phyloP scores from a whole-genome alignment of 30 jellyfish, hydroid and myxozoan genomes.

The Euphysa ruthae region DNA sequence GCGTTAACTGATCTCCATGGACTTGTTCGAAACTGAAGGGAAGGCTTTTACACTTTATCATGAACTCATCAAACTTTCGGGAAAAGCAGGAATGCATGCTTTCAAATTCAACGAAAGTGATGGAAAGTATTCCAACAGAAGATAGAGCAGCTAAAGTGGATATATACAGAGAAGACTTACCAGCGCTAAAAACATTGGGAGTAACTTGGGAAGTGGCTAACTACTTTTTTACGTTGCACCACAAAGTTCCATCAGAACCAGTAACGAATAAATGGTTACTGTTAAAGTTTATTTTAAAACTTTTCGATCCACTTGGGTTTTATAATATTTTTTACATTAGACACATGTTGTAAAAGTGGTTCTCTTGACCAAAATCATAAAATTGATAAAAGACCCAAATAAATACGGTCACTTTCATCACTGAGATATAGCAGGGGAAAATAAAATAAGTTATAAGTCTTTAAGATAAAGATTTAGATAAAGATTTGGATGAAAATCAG shows the following conservation, averaged over 20 bases:
- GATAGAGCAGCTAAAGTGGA: background rate
- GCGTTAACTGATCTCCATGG: background rate
- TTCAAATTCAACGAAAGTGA: background rate
- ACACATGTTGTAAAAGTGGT: background rate
- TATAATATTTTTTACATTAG: too few relatives aligned
- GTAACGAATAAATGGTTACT: background rate
- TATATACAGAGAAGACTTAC: background rate
- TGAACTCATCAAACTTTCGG: too few relatives aligned
- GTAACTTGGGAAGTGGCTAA: background rate
- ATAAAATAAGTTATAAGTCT: too few relatives aligned
- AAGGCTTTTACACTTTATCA: background rate
- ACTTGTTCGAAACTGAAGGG: background rate
- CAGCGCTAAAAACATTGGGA: background rate
- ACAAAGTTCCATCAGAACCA: background rate
- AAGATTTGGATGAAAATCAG: too few relatives aligned
- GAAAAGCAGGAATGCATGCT: too few relatives aligned
- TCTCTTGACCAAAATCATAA: too few relatives aligned
- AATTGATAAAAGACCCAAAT: too few relatives aligned
- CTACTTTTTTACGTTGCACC: background rate
- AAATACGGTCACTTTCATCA: too few relatives aligned
- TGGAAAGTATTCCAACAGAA: background rate
- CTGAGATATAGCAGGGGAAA: too few relatives aligned
- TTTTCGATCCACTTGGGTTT: slow-evolving; percentile 1
- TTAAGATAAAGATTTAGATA: too few relatives aligned
- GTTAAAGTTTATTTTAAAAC: background rate